Base-by-base conservation (phyloP, 2,888 invertebrate species). In the Monopis laevigella region DNA sequence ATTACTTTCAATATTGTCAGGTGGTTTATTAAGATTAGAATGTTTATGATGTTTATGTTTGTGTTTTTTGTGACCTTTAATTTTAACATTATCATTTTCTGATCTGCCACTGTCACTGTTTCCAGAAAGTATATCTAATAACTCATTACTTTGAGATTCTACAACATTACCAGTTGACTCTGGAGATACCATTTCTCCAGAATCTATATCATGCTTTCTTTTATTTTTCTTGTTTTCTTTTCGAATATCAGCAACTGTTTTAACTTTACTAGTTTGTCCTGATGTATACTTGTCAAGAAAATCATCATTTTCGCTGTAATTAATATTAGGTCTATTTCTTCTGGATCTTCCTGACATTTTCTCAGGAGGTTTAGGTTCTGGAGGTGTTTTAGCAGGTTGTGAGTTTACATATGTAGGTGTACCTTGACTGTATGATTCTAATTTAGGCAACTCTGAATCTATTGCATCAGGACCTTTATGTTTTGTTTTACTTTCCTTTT, bases 281-380 rank as follows among this genome's bases (percentile, higher is more conserved):
- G 81, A 49, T 61, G 84, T 64, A 58, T 84, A 44, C 45, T 63
- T 62, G 64, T 82, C 64, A 59, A 84, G 52, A 65, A 80, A 65
- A 67, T 83, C 64, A 74, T 83, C 74, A 71, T 82, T 72, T 77
- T 83, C 70, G 78, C 82, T 68, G 73, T 86, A 82, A 53, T 82
- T 82, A 42, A 82, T 66, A 53, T 78, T 81, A 43, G 72, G 69
- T 46, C 82, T 67, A 52, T 80, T 75, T 47, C 82, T 65, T 51
- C 81, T 62, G 13, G 82, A 66, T 51, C 82, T 63, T 7, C 82
- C 82, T 6, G 32, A 21, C 2, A 11, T 58, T 52, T 36, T 40
- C 16, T 36, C 36, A 4, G 36, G 36, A 21, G 36, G 21, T 36
- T 36, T 36, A 36, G 21, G 19, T 21, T 36, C 11, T 19, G 26